Evolutionary conservation across 2,888 invertebrate genomes (phyloP).

Genomic region (Eutolmus rufibarbis): DNA sequence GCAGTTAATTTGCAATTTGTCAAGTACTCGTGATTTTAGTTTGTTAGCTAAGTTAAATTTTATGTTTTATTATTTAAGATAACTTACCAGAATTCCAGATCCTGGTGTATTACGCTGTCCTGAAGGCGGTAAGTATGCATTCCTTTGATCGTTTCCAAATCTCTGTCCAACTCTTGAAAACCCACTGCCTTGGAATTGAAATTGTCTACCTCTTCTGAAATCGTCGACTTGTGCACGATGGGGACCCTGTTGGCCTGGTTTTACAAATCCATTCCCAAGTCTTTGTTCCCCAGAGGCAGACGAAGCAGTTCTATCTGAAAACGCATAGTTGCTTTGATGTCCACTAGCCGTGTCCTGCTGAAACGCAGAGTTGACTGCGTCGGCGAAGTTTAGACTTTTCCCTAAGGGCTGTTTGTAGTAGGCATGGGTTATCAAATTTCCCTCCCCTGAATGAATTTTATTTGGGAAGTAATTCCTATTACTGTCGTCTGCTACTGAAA

Average conservation of each 20-base stretch:
- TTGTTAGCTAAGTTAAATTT: too few relatives aligned
- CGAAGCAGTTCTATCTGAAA: not conserved
- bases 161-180: conserved; percentile 21
- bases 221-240: not conserved
- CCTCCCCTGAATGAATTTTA: not conserved
- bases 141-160: not conserved
- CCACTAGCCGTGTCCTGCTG: not conserved
- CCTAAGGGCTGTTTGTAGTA: not conserved
- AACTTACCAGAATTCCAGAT: not conserved
- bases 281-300: not conserved
- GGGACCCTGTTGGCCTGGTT: not conserved
- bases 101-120: not conserved
- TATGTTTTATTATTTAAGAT: not conserved
- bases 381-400: conserved; percentile 19
- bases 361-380: conserved; percentile 39
- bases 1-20: too few relatives aligned
- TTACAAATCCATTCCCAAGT: not conserved
- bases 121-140: not conserved
- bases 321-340: not conserved
- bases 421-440: not conserved
- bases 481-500: not conserved
- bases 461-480: not conserved
- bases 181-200: conserved; percentile 39
- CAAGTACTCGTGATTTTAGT: too few relatives aligned
- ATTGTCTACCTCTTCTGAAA: conserved; percentile 30